phyloP scores from a whole-genome alignment of 2,113 vertebrate species.

The Pogona vitticeps region DNA sequence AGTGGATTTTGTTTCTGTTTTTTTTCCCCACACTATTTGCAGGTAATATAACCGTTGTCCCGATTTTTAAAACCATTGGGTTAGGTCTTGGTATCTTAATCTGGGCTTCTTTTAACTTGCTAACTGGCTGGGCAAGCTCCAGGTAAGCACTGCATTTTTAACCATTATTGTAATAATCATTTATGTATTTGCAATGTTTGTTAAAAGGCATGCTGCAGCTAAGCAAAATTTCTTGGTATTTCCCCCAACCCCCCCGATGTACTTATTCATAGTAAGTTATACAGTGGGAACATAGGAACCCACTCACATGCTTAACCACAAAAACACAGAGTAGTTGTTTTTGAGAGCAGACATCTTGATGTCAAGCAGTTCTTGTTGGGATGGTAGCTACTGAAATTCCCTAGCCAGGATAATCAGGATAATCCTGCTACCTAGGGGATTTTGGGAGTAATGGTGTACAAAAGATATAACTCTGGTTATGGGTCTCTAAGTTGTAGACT shows the following conservation, averaged over 20 bases:
- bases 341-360: too few relatives aligned
- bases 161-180: background rate
- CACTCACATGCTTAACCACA: too few relatives aligned
- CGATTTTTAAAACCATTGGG: constrained; percentile 89
- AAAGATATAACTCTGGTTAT: too few relatives aligned
- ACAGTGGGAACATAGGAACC: background rate
- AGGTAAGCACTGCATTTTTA: constrained; percentile 74
- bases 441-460: too few relatives aligned
- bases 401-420: too few relatives aligned
- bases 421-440: too few relatives aligned
- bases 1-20: background rate
- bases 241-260: background rate
- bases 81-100: constrained; percentile 88
- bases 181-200: constrained; percentile 6
- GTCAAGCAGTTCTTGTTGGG: too few relatives aligned
- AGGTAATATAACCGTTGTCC: constrained; percentile 88
- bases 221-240: background rate
- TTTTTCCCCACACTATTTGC: constrained; percentile 47
- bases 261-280: background rate
- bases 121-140: constrained; percentile 92
- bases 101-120: constrained; percentile 87
- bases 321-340: too few relatives aligned
- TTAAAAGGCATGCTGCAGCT: background rate
- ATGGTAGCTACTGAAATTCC: too few relatives aligned
- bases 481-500: background rate